Base-by-base conservation (phyloP, 2,888 invertebrate genomes). In the Acanthopleura granulata region DNA sequence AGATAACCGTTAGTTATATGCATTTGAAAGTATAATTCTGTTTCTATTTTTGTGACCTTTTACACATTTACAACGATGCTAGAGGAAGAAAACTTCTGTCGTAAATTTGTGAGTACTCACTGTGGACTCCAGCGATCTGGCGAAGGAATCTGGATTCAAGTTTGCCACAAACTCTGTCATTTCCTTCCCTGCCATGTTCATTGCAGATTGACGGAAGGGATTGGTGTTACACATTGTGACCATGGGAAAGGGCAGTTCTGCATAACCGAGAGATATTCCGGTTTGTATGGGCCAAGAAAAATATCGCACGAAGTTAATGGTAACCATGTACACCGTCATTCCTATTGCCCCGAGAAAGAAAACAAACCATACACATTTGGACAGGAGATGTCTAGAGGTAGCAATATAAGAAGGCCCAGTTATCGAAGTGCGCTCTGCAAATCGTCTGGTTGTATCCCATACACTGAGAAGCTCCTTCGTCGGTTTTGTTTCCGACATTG, bases 251-350 rank as follows among this genome's bases (percentile, higher is more conserved):
- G 66, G 27, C 22, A 66, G 29, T 16, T 22, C 12, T 6, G 22
- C 16, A 27, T 66, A 27, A 16, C 66, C 66, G 16, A 66, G 29
- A 16, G 66, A 22, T 27, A 66, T 27, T 6, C 22, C 29, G 6
- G 66, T 66, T 22, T 66, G 18, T 15, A 27, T 27, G 1, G 22
- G 22, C 29, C 66, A 27, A 14, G 15, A 16, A 27, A 66, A 66
- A 27, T 27, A 66, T 6, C 66, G 66, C 22, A 6, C 25, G 25
- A 66, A 66, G 29, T 66, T 66, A 27, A 6, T 27, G 25, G 25
- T 25, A 6, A 66, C 62, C 66, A 66, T 66, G 66, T 66, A 66
- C 16, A 66, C 29, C 25, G 66, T 66, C 66, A 66, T 66, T 22
- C 66, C 66, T 3, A 66, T 66, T 27, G 66, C 66, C 16, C 25